Conservation (phyloP, 2,888 invertebrate species). For the Drosophila paranaensis region DNA sequence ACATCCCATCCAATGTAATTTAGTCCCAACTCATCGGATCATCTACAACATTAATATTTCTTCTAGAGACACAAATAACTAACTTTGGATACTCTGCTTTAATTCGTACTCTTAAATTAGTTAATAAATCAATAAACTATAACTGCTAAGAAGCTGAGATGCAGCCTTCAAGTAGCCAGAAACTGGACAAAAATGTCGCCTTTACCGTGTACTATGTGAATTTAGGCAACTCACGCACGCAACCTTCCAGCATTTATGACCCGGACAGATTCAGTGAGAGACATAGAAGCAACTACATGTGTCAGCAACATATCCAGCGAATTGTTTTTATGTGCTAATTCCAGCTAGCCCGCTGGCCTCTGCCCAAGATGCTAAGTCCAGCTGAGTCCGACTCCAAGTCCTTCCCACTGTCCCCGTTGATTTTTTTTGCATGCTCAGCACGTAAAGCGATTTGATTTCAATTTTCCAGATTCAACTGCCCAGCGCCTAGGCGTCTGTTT, state of each 20-base stretch:
- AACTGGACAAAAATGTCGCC: conserved; percentile 12
- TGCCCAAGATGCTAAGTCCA: conserved; percentile 7
- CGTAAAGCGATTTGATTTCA: conserved; percentile 83
- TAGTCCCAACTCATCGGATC: neutral
- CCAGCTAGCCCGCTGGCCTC: conserved; percentile 18
- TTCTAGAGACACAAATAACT: neutral
- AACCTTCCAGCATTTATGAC: conserved; percentile 48
- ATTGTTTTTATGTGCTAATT: conserved; percentile 81
- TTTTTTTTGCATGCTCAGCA: conserved; percentile 73
- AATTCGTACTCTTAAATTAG: neutral
- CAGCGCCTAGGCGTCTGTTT: conserved; percentile 65
- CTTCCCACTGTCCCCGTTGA: conserved; percentile 8
- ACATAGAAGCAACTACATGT: conserved; percentile 58
- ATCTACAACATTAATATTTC: neutral
- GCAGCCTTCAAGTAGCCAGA: conserved; percentile 22
- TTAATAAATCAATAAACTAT: conserved; percentile 2
- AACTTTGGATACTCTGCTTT: neutral
- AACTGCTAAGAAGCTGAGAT: neutral
- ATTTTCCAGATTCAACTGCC: conserved; percentile 75
- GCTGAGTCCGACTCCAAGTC: neutral
- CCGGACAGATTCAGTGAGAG: conserved; percentile 33
- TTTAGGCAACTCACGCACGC: conserved; percentile 66
- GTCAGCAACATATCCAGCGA: conserved; percentile 74
- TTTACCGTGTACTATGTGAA: conserved; percentile 37
- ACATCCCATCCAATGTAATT: neutral